phyloP scores from a whole-genome alignment of 2,797 vertebrate species.

The Bradypodion pumilum region DNA sequence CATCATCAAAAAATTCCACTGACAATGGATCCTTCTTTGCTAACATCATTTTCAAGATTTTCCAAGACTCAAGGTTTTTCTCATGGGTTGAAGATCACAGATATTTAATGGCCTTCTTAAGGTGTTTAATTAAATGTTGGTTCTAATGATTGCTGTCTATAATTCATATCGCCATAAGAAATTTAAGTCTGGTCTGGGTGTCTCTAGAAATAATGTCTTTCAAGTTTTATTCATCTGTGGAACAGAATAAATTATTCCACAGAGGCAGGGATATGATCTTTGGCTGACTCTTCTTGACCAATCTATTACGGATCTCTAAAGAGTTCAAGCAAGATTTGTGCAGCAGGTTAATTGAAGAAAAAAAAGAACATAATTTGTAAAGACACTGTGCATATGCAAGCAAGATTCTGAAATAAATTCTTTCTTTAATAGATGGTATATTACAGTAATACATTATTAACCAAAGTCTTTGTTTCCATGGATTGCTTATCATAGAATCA shows the following conservation, averaged over 20 bases:
- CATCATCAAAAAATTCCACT: no score
- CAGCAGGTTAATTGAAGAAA: conserved; percentile 53
- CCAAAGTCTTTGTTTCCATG: background rate
- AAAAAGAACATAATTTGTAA: conserved; percentile 45
- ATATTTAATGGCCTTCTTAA: background rate
- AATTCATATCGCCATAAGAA: conserved; percentile 10
- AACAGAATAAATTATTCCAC: conserved; percentile 49
- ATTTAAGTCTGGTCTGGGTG: conserved; percentile 28
- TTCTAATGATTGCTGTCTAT: conserved; percentile 27
- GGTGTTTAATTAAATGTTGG: conserved; percentile 56
- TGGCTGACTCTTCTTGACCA: conserved; percentile 35
- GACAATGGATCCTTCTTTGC: background rate
- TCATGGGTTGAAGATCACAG: conserved; percentile 32
- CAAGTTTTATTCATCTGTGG: conserved; percentile 31
- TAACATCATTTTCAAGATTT: conserved; percentile 24
- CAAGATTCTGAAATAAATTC: conserved; percentile 27
- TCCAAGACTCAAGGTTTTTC: conserved; percentile 23
- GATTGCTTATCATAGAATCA: no score
- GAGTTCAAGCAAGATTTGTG: conserved; percentile 51
- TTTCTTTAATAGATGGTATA: background rate
- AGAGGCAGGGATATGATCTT: conserved; percentile 37
- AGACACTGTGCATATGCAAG: conserved; percentile 31
- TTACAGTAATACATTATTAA: background rate
- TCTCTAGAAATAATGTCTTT: conserved; percentile 37
- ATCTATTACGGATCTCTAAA: conserved; percentile 35